Conservation (phyloP, 2,888 invertebrate genomes). For the Eilema griseolum region DNA sequence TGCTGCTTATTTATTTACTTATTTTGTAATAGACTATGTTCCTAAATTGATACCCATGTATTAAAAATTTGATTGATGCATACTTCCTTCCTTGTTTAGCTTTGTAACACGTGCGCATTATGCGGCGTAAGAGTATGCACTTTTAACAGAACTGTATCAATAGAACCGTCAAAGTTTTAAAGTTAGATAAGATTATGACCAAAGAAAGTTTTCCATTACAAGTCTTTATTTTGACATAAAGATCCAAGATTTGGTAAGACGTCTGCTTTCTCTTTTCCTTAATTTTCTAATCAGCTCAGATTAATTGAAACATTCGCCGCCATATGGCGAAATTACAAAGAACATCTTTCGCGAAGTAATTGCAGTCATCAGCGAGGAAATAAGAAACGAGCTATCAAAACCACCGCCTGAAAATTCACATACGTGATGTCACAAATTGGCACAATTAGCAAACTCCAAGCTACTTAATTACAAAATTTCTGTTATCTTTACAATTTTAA, state of each 20-base stretch:
- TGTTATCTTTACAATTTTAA: conserved; percentile 25
- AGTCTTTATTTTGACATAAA: background rate
- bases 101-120: no score
- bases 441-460: conserved; percentile 50
- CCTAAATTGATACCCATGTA: no score
- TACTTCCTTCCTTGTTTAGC: no score
- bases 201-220: background rate
- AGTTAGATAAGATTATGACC: background rate
- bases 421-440: conserved; percentile 47
- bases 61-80: no score
- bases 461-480: conserved; percentile 48
- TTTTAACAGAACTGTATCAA: background rate
- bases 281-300: conserved; percentile 9
- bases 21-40: no score
- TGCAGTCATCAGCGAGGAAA: conserved; percentile 40
- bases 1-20: no score
- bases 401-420: conserved; percentile 33
- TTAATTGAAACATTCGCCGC: conserved; percentile 14
- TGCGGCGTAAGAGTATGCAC: no score
- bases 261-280: background rate
- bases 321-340: conserved; percentile 22
- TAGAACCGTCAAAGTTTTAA: background rate
- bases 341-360: conserved; percentile 46
- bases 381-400: conserved; percentile 30
- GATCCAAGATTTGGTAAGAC: background rate